Percentiles rank a stretch among this genome's conserved stretches.
phyloP scores from a whole-genome alignment of 92 coral and sea anemone genomes.

The Chrysogorgia sp. region DNA sequence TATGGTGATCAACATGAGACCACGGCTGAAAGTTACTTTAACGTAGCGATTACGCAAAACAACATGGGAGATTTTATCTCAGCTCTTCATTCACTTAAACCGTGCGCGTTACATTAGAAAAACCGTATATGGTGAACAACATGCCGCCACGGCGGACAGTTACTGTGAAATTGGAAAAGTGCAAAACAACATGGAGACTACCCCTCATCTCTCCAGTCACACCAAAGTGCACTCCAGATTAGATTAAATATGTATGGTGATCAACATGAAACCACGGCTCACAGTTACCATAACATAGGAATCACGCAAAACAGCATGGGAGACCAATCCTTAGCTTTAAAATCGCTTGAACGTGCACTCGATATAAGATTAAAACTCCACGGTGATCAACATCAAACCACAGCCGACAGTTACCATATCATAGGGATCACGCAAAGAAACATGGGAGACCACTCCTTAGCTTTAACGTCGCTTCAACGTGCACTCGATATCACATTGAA shows the following conservation, averaged over 20 bases:
- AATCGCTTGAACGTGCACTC: slow-evolving; percentile 3
- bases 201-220: slow-evolving; percentile 2
- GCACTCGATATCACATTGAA: not conserved
- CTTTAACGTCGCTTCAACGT: slow-evolving; percentile 11
- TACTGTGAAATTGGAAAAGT: not conserved
- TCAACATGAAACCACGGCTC: slow-evolving; percentile 1
- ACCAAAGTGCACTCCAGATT: slow-evolving; percentile 10
- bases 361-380: not conserved
- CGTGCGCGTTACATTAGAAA: slow-evolving; percentile 15
- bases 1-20: not conserved
- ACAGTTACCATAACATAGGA: not conserved
- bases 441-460: not conserved
- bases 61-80: not conserved
- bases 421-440: slow-evolving; percentile 7
- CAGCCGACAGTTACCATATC: slow-evolving; percentile 10
- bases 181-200: not conserved
- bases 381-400: slow-evolving; percentile 13
- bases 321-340: slow-evolving; percentile 4
- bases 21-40: not conserved
- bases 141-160: not conserved
- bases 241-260: slow-evolving; percentile 3
- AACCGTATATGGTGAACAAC: not conserved
- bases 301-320: not conserved
- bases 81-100: not conserved
- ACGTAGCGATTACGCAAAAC: not conserved